Percentiles rank a stretch among this genome's conserved stretches.
These are phyloP conservation scores for Slavum lentiscoides DNA, from an alignment of 2,888 invertebrate species.

Conservation along the genomic window DNA sequence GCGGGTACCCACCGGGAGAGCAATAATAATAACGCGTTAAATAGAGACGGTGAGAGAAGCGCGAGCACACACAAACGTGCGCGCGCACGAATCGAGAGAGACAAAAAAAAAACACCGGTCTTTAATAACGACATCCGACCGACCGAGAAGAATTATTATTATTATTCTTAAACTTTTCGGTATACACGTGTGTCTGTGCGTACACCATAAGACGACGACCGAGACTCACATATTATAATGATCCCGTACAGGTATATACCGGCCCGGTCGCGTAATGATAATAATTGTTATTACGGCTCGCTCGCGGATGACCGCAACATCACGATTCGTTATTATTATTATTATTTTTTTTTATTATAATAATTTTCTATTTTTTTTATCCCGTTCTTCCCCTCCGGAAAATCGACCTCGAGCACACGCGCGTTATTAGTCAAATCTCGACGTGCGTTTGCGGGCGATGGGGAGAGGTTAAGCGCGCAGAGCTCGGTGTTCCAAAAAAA, in stretches of 20 bases:
- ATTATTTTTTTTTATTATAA: conserved; percentile 11
- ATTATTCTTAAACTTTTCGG: conserved; percentile 48
- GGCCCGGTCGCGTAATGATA: background rate
- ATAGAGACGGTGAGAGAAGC: background rate
- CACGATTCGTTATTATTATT: conserved; percentile 39
- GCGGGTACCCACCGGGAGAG: background rate
- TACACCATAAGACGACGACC: conserved; percentile 12
- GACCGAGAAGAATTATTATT: conserved; percentile 43
- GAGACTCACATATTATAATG: conserved; percentile 32
- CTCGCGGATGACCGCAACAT: conserved; percentile 48
- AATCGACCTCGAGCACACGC: background rate
- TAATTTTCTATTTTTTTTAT: background rate
- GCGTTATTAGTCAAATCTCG: too few species aligned
- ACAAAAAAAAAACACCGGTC: conserved; percentile 38
- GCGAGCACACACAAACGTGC: too few species aligned
- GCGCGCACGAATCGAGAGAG: background rate
- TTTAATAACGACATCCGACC: conserved; percentile 50
- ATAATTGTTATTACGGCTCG: conserved; percentile 36
- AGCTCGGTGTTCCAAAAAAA: too few species aligned
- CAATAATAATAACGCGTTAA: background rate
- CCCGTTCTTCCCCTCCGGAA: conserved; percentile 10
- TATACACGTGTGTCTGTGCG: background rate
- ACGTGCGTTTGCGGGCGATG: too few species aligned
- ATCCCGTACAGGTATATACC: background rate
- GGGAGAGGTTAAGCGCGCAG: too few species aligned